phyloP scores from a whole-genome alignment of 35 echinoderm and acorn worm genomes.

The Chiridota heheva region DNA sequence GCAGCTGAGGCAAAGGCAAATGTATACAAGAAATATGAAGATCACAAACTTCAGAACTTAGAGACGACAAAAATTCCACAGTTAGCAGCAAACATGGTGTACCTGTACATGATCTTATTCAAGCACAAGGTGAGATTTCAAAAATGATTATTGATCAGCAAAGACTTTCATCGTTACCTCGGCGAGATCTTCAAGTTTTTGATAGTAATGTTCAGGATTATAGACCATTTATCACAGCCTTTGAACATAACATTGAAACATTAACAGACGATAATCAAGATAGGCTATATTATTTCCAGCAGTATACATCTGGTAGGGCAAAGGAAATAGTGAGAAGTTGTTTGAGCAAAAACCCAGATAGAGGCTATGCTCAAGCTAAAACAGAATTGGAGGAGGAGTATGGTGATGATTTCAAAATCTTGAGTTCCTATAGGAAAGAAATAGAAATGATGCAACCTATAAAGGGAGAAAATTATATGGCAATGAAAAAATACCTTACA shows the following conservation, averaged over 20 bases:
- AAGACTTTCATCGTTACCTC: background rate
- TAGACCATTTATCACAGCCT: conserved; percentile 31
- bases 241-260: conserved; percentile 24
- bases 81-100: background rate
- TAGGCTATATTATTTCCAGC: conserved; percentile 14
- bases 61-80: background rate
- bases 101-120: conserved; percentile 7
- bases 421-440: conserved; percentile 33
- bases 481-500: background rate
- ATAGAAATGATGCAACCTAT: conserved; percentile 31
- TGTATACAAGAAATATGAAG: conserved; percentile 13
- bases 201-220: conserved; percentile 29
- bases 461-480: background rate
- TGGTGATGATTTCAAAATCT: conserved; percentile 32
- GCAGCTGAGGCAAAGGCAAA: conserved; percentile 22
- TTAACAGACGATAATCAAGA: conserved; percentile 17
- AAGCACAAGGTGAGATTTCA: background rate
- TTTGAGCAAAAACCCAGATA: conserved; percentile 3
- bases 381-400: conserved; percentile 18
- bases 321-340: conserved; percentile 38
- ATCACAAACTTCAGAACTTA: background rate
- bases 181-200: conserved; percentile 1
- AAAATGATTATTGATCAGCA: conserved; percentile 36
- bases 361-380: conserved; percentile 1
- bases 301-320: conserved; percentile 14